Evolutionary conservation across 1,140 invertebrate genomes (phyloP), one percentile per base, ranked within the genome.

Genomic region (Tetraneura akinire): DNA sequence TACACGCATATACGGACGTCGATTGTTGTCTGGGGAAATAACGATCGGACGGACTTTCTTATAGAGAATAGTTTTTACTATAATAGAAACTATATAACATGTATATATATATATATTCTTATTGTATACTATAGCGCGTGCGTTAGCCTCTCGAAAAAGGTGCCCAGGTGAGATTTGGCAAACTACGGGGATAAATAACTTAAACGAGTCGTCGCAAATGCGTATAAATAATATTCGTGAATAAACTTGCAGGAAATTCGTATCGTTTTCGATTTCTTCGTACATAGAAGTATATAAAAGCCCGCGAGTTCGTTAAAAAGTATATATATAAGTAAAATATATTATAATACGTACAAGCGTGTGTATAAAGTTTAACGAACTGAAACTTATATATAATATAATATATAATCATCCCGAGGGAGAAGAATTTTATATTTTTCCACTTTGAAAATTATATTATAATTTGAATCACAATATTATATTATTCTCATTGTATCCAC

Each of bases 21-120:
- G 66, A 47, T 37, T 45, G 21, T 70, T 70, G 47, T 70, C 66
- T 47, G 14, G 32, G 21, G 29, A 70, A 26, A 26, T 45, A 70
- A 47, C 66, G 18, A 45, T 70, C 66, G 66, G 42, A 14, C 13
- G 62, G n/a, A 37, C 62, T 66, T 37, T n/a, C n/a, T 42, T 42
- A 18, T 18, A 42, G n/a, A 42, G 11, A 66, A 66, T 42, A 32
- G 32, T 37, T 11, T 42, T 64, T 26, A 42, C 64, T 47, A 16
- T 47, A 21, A 47, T 10, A 14, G 2, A 42, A 23, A 68, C 16
- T 26, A 13, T 26, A 26, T 13, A 3, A 23, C 2, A 0, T 68
- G n/a, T 68, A 68, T 66, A 64, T 64, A 60, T 32, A 32, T 62
- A 32, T 60, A 29, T 32, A 62, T 57, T n/a, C n/a, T n/a, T n/a